Conservation (phyloP, 2,888 invertebrate genomes). For the Drosophila kambysellisi region DNA sequence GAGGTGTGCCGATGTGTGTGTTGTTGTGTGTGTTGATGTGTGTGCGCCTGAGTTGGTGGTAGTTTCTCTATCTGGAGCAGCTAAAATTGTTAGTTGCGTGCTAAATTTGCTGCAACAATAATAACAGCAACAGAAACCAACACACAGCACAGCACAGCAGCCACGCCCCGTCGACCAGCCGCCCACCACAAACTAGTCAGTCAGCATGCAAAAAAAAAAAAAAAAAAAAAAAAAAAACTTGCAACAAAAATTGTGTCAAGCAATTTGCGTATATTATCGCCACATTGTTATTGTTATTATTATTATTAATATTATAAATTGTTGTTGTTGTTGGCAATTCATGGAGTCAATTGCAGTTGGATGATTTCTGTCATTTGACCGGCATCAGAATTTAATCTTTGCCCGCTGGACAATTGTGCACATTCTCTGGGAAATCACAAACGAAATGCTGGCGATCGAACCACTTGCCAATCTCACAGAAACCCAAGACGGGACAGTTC, state of each 20-base stretch:
- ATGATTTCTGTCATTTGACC: constrained; percentile 45
- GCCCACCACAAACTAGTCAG: constrained; percentile 20
- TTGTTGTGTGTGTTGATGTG: constrained; percentile 29
- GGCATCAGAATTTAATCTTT: constrained; percentile 40
- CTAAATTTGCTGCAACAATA: constrained; percentile 60
- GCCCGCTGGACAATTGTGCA: constrained; percentile 55
- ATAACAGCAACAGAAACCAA: constrained; percentile 13
- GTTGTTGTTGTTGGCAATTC: constrained; percentile 23
- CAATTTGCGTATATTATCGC: constrained; percentile 80
- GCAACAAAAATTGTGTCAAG: constrained; percentile 74
- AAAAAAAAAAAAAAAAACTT: constrained; percentile 26
- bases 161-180: constrained; percentile 34
- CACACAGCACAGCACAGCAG: constrained; percentile 11
- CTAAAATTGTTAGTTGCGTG: constrained; percentile 81
- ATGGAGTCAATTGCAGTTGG: constrained; percentile 69
- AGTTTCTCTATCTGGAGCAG: constrained; percentile 74
- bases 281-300: constrained; percentile 27
- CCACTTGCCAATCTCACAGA: constrained; percentile 68
- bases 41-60: constrained; percentile 26
- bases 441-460: constrained; percentile 52
- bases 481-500: constrained; percentile 50
- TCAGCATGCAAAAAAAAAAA: constrained; percentile 17
- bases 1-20: constrained; percentile 48
- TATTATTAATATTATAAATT: constrained; percentile 14
- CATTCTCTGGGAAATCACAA: constrained; percentile 51